phyloP scores from a whole-genome alignment of 1,140 invertebrate species.

The roundworm (Caenorhabditis elegans) region DNA sequence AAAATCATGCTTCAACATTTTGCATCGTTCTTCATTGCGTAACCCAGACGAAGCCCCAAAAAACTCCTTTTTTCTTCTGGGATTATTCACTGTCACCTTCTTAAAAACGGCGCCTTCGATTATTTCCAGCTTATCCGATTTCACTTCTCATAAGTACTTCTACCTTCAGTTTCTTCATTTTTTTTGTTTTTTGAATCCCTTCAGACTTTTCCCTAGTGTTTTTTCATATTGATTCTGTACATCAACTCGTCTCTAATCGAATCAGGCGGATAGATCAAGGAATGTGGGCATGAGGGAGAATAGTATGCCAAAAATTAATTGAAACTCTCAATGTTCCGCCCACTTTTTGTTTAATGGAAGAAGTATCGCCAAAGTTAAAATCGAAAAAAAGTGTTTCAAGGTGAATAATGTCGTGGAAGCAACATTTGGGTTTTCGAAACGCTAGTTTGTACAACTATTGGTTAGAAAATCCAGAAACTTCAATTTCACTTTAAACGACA shows the following conservation, averaged over 20 bases:
- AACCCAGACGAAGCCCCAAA: constrained; percentile 1
- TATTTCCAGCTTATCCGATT: constrained; percentile 10
- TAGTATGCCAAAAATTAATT: constrained; percentile 4
- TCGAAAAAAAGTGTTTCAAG: not conserved
- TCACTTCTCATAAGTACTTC: not conserved
- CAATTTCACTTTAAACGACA: no score
- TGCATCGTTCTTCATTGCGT: not conserved
- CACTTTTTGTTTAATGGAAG: not conserved
- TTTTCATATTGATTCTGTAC: not conserved
- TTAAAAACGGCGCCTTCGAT: not conserved
- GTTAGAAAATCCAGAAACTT: no score
- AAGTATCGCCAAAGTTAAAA: not conserved
- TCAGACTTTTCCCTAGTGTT: not conserved
- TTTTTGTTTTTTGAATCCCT: not conserved
- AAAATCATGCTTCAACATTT: not conserved
- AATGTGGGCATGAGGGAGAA: not conserved
- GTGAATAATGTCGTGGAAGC: no score
- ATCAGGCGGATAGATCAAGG: not conserved
- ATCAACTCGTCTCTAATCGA: constrained; percentile 17
- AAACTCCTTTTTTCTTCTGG: no score
- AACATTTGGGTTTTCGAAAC: no score
- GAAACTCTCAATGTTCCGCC: not conserved
- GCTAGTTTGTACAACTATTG: no score
- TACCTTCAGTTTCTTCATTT: not conserved
- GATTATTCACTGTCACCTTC: not conserved